A percentile compares a stretch with the other conserved stretches of the same genome.
Evolutionary conservation across 2,888 invertebrate genomes (phyloP).

Genomic region (Hyposoter didymator): DNA sequence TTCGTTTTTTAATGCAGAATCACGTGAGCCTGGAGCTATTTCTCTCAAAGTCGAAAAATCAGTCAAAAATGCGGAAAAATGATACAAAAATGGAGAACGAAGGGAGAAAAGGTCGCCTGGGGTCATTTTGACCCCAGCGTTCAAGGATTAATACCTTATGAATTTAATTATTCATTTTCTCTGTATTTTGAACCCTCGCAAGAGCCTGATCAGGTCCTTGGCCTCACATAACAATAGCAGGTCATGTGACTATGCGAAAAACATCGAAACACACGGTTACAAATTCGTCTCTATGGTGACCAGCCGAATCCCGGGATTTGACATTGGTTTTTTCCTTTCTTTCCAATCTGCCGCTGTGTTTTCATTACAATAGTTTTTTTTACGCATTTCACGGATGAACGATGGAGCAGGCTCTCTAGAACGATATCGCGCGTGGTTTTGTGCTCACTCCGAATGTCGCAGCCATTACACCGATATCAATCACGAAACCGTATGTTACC

Average conservation of each 20-base stretch:
- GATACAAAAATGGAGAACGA: too few species aligned
- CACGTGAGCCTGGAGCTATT: too few species aligned
- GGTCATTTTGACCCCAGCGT: too few species aligned
- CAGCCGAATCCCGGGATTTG: constrained; percentile 20
- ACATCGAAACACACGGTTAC: not conserved
- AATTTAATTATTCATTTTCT: too few species aligned
- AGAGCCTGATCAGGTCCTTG: too few species aligned
- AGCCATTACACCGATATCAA: constrained; percentile 63
- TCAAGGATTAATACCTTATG: too few species aligned
- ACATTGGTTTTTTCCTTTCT: constrained; percentile 30
- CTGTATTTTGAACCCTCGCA: too few species aligned
- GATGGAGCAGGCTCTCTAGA: not conserved
- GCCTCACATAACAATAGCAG: not conserved
- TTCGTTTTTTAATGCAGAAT: too few species aligned
- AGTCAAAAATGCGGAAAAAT: too few species aligned
- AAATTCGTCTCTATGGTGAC: constrained; percentile 13
- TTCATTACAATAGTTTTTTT: constrained; percentile 15
- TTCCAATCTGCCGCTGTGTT: constrained; percentile 10
- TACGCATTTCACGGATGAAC: constrained; percentile 31
- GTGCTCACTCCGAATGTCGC: constrained; percentile 44
- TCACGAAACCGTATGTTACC: constrained; percentile 45
- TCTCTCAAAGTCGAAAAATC: too few species aligned
- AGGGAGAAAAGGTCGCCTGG: too few species aligned
- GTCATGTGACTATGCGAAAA: not conserved
- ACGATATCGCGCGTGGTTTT: constrained; percentile 50